These are phyloP conservation scores for Amazona guildingii DNA, from an alignment of 2,113 vertebrate genomes.

Conservation along the genomic window DNA sequence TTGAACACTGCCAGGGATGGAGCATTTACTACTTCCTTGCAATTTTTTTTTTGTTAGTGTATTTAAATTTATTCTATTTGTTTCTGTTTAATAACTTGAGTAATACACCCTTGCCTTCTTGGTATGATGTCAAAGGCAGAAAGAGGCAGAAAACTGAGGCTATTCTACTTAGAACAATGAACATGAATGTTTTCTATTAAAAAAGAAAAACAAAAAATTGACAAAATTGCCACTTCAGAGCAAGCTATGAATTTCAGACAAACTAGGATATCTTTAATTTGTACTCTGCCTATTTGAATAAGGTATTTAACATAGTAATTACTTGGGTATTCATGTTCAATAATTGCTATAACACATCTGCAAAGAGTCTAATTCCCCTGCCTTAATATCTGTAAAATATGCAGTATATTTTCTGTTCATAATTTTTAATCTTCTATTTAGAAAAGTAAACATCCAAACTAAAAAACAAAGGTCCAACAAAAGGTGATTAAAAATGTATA, in stretches of 20 bases:
- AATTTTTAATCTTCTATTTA: slow-evolving; percentile 15
- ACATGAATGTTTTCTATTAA: not conserved
- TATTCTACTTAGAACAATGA: not conserved
- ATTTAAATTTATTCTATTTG: not conserved
- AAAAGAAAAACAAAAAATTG: not conserved
- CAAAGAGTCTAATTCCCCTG: slow-evolving; percentile 32
- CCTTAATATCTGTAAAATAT: slow-evolving; percentile 27
- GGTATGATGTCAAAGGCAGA: not conserved
- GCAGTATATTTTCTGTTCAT: not conserved
- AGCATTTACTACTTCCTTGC: not conserved
- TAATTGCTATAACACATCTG: slow-evolving; percentile 63
- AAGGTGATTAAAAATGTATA: not conserved
- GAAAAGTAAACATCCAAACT: not conserved
- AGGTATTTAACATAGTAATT: slow-evolving; percentile 66
- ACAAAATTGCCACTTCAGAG: not conserved
- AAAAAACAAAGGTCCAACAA: not conserved
- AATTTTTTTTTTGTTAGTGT: not conserved
- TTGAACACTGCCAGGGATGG: not conserved
- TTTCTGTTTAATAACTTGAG: not conserved
- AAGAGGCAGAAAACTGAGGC: not conserved
- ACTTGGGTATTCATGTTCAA: slow-evolving; percentile 55
- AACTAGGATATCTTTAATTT: slow-evolving; percentile 46
- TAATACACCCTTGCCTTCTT: not conserved
- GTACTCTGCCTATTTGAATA: slow-evolving; percentile 35
- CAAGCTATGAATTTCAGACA: not conserved